Base-by-base conservation (phyloP, 1,140 invertebrate species). In the Ruditapes philippinarum region DNA sequence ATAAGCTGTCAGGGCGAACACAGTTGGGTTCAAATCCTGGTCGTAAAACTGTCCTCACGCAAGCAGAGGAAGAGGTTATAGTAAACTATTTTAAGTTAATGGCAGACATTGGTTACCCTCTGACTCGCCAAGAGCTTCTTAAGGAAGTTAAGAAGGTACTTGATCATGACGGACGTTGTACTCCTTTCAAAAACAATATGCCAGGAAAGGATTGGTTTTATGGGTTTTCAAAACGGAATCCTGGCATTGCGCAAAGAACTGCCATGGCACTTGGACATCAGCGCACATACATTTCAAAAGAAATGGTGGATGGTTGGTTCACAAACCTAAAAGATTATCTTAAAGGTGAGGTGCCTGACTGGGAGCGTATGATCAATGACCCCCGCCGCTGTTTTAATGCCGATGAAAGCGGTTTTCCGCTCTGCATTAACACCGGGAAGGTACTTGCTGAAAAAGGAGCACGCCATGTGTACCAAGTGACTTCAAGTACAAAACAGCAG, bases 141-240 rank as follows among this genome's bases (percentile, higher is more conserved):
- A 25, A 40, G 38, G 73, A 76, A 22, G 42, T 40, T 7, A 42
- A 76, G 40, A 38, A 42, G 25, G 7, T 76, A 5, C 19, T 76
- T 22, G 73, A 76, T 42, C 3, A 42, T 22, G 73, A 42, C 22
- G 73, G 73, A 22, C 36, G 42, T 3, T 42, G 12, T 14, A 76
- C 33, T 2, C 54, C 54, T 22, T 82, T 82, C 31, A 22, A 40
- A 22, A 49, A 86, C 31, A 86, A 76, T 31, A 19, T 86, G 14
- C 83, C 83, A 12, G 83, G 49, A 0, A n/a, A 45, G 42, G 42
- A 45, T 7, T 45, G 42, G 42, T 45, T 45, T 14, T 45, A 45
- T 45, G 42, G 42, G 5, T 45, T 45, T 45, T 45, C 5, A 5
- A 45, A 45, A 45, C 42, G 42, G 42, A 5, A 45, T 14, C 42